Evolutionary conservation across 2,797 vertebrate genomes (phyloP).

Genomic region (Gephyroberyx darwinii): DNA sequence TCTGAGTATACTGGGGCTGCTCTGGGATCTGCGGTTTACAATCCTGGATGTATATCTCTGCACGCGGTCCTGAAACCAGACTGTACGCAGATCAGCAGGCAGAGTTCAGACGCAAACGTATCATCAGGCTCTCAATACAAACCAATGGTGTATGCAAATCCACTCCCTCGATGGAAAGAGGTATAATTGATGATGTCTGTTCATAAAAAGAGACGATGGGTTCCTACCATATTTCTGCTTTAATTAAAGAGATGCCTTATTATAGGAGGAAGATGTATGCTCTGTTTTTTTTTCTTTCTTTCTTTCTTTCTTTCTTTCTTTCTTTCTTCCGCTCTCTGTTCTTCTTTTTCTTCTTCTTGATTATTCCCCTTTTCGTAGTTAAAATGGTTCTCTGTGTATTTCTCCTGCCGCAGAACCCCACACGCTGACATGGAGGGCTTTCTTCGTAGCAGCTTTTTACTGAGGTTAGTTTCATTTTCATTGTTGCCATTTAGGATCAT

Average conservation of each 20-base stretch:
- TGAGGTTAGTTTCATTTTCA: conserved; percentile 86
- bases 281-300: conserved; percentile 66
- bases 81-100: conserved; percentile 82
- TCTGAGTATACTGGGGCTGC: conserved; percentile 65
- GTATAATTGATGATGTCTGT: conserved; percentile 83
- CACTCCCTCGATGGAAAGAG: conserved; percentile 79
- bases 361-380: conserved; percentile 74
- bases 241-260: conserved; percentile 80
- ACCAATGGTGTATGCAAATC: conserved; percentile 84
- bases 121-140: conserved; percentile 84
- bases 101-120: conserved; percentile 91
- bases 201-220: conserved; percentile 75
- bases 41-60: conserved; percentile 69
- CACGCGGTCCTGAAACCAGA: conserved; percentile 76
- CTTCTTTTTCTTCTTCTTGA: conserved; percentile 60
- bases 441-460: conserved; percentile 90
- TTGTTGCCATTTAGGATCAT: conserved; percentile 77
- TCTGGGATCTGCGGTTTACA: conserved; percentile 68
- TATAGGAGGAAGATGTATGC: conserved; percentile 74
- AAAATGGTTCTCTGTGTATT: conserved; percentile 86
- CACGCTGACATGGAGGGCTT: conserved; percentile 88
- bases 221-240: conserved; percentile 71
- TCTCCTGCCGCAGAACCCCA: conserved; percentile 85
- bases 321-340: conserved; percentile 31
- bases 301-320: conserved; percentile 35